Evolutionary conservation across 1,140 invertebrate species (phyloP).

Genomic region (Zaprionus taronus): DNA sequence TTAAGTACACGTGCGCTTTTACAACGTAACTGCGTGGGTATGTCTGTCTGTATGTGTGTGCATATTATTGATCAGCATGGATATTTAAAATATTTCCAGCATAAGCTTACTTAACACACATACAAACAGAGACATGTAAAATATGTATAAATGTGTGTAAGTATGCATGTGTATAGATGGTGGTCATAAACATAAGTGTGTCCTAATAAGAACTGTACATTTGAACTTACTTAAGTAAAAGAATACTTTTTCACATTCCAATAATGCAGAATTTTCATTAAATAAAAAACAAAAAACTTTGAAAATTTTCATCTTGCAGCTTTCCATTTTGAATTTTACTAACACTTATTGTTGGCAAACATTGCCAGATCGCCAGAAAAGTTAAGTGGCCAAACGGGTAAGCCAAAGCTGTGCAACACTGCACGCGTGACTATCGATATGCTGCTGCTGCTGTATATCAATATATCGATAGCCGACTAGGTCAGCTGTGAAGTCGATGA

Average conservation of each 20-base stretch:
- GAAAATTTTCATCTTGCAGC: neutral
- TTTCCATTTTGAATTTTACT: constrained; percentile 9
- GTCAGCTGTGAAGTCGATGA: constrained; percentile 37
- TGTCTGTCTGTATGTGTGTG: constrained; percentile 3
- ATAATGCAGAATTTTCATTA: neutral
- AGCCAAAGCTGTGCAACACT: constrained; percentile 19
- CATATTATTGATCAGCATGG: constrained; percentile 23
- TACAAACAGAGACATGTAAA: neutral
- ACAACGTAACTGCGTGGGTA: neutral
- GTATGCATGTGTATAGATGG: neutral
- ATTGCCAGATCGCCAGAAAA: constrained; percentile 14
- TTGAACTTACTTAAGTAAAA: no score
- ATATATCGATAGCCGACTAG: neutral
- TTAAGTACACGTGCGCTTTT: constrained; percentile 3
- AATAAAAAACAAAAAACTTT: neutral
- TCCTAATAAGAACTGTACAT: no score
- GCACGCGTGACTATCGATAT: neutral
- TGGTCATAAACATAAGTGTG: neutral
- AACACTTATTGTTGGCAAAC: no score
- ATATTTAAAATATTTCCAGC: neutral
- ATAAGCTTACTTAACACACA: neutral
- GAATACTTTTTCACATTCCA: neutral
- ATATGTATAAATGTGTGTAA: neutral
- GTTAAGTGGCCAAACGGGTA: no score
- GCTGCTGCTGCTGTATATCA: no score